phyloP scores from a whole-genome alignment of 2,113 vertebrate genomes.

The Pedetes capensis region DNA sequence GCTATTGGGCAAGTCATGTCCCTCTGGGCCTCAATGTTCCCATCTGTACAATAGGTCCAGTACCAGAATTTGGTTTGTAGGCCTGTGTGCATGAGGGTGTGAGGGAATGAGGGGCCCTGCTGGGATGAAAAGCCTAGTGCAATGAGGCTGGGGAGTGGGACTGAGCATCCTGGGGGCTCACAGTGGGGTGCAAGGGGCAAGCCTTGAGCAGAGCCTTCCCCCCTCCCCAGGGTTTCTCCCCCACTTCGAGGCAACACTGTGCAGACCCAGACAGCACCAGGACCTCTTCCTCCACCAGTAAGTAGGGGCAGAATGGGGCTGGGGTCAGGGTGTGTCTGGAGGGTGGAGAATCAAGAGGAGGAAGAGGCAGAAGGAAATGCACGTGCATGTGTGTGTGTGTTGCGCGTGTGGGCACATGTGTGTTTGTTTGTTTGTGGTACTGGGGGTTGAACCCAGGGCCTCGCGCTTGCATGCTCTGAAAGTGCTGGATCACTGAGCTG shows the following conservation, averaged over 20 bases:
- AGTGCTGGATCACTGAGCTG: no score
- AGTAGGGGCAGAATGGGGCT: not conserved
- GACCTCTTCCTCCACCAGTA: slow-evolving; percentile 14
- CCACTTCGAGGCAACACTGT: not conserved
- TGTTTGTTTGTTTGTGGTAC: not conserved
- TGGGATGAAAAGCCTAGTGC: not conserved
- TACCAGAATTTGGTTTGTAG: not conserved
- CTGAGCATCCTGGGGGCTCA: not conserved
- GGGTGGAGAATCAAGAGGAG: not conserved
- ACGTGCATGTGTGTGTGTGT: not conserved
- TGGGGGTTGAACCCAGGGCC: no score
- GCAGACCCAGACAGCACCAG: not conserved
- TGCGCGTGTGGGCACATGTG: no score
- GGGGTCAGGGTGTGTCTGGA: rapidly evolving
- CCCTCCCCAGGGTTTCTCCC: not conserved
- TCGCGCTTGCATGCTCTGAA: no score
- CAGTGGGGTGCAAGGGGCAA: not conserved
- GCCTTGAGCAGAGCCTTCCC: not conserved
- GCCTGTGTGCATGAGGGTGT: not conserved
- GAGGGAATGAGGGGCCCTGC: not conserved
- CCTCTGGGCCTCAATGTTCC: not conserved
- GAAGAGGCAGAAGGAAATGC: not conserved
- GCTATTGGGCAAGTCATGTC: not conserved
- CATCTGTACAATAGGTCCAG: not conserved
- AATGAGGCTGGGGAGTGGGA: not conserved